phyloP scores from a whole-genome alignment of 1,140 invertebrate genomes.

The Drosophila obscura region DNA sequence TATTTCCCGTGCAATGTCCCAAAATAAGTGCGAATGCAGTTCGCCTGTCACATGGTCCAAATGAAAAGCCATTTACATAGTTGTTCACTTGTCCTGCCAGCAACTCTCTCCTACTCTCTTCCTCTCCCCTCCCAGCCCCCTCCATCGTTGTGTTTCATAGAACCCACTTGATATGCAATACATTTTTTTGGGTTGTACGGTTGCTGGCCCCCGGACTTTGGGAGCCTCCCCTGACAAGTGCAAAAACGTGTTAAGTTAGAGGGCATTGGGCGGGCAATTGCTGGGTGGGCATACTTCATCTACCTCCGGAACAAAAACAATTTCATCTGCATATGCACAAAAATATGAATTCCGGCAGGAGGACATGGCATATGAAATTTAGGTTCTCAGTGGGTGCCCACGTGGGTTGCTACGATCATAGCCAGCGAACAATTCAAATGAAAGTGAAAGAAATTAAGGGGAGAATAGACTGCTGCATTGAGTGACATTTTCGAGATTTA shows the following conservation, averaged over 20 bases:
- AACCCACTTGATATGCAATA: slow-evolving; percentile 69
- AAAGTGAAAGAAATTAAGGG: neutral
- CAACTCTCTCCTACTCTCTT: slow-evolving; percentile 11
- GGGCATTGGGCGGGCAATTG: slow-evolving; percentile 1
- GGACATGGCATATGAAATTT: slow-evolving; percentile 51
- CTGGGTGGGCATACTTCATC: slow-evolving; percentile 1
- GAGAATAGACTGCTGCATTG: slow-evolving; percentile 27
- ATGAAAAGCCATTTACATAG: slow-evolving; percentile 71
- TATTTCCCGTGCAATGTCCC: slow-evolving; percentile 28
- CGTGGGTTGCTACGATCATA: neutral
- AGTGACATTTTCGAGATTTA: slow-evolving; percentile 34
- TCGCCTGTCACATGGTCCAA: slow-evolving; percentile 47
- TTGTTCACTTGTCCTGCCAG: slow-evolving; percentile 59
- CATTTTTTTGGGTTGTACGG: slow-evolving; percentile 11
- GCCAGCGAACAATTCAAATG: slow-evolving; percentile 1
- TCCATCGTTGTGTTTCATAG: neutral
- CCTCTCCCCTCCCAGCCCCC: slow-evolving; percentile 4
- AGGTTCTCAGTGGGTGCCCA: slow-evolving; percentile 17
- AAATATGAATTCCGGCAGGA: slow-evolving; percentile 63
- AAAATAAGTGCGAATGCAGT: slow-evolving; percentile 38
- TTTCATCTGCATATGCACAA: slow-evolving; percentile 42
- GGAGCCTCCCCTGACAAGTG: slow-evolving; percentile 57
- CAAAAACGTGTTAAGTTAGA: slow-evolving; percentile 71
- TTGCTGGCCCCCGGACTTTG: neutral
- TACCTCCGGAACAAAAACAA: slow-evolving; percentile 31